Percentiles rank a stretch among this genome's conserved stretches.
Evolutionary conservation across 2,113 vertebrate species (phyloP).

Genomic region (Pipra filicauda): DNA sequence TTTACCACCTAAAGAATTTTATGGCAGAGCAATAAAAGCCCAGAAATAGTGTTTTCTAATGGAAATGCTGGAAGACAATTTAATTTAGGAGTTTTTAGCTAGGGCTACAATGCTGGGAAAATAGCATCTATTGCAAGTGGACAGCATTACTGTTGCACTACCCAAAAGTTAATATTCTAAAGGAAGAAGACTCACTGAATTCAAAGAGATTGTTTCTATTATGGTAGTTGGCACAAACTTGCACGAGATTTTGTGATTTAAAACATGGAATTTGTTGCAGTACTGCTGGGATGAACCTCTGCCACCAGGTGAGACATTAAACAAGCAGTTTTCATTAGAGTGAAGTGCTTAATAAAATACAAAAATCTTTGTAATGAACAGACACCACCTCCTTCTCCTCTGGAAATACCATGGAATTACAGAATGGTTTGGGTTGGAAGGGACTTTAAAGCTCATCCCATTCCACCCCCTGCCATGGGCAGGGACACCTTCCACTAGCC

Average conservation of each 20-base stretch:
- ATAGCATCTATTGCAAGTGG: neutral
- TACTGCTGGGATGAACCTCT: constrained; percentile 12
- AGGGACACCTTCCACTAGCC: neutral
- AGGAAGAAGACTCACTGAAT: neutral
- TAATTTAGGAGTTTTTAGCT: neutral
- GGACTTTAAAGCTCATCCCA: rapidly evolving
- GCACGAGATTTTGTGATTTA: neutral
- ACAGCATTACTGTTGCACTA: neutral
- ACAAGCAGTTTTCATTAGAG: neutral
- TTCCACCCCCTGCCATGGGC: neutral
- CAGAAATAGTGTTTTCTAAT: neutral
- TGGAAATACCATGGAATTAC: too few relatives aligned
- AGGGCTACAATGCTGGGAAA: neutral
- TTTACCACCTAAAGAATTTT: neutral
- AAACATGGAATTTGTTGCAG: neutral
- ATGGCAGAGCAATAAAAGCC: neutral
- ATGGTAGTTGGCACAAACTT: neutral
- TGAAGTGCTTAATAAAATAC: neutral
- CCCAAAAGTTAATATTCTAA: neutral
- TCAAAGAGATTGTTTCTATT: neutral
- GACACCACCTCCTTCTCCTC: neutral
- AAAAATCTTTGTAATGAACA: neutral
- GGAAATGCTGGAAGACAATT: neutral
- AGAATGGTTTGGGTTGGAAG: neutral
- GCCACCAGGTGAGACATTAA: neutral